Evolutionary conservation across 2,113 vertebrate genomes (phyloP).

Genomic region (Thryonomys swinderianus): DNA sequence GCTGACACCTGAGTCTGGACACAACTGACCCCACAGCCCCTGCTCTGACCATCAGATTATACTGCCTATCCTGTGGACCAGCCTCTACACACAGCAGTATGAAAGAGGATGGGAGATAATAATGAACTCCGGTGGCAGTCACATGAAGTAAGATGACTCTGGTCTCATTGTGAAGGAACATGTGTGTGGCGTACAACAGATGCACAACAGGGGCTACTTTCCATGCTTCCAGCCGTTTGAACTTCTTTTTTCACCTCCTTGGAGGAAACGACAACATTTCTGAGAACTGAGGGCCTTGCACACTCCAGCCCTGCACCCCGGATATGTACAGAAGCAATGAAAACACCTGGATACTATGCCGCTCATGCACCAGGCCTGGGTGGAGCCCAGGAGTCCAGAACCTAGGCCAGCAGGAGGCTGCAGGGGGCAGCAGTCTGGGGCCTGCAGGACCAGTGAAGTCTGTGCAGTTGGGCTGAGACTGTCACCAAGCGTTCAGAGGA

Average conservation of each 20-base stretch:
- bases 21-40: rapidly evolving
- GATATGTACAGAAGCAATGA: background rate
- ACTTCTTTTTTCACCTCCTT: background rate
- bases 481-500: background rate
- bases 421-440: no score
- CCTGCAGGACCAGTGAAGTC: background rate
- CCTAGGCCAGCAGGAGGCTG: background rate
- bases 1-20: background rate
- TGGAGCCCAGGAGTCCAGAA: background rate
- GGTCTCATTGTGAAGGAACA: background rate
- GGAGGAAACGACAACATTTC: background rate
- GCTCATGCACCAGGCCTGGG: background rate
- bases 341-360: rapidly evolving
- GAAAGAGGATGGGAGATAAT: background rate
- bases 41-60: background rate
- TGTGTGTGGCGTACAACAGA: background rate
- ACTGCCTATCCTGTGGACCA: rapidly evolving
- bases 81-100: background rate
- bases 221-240: background rate
- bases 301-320: background rate
- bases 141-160: background rate
- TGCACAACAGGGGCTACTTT: background rate
- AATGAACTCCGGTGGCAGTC: background rate
- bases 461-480: background rate
- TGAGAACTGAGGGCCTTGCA: background rate